Evolutionary conservation across 2,888 invertebrate species (phyloP).

Genomic region (Plemyria rubiginata): DNA sequence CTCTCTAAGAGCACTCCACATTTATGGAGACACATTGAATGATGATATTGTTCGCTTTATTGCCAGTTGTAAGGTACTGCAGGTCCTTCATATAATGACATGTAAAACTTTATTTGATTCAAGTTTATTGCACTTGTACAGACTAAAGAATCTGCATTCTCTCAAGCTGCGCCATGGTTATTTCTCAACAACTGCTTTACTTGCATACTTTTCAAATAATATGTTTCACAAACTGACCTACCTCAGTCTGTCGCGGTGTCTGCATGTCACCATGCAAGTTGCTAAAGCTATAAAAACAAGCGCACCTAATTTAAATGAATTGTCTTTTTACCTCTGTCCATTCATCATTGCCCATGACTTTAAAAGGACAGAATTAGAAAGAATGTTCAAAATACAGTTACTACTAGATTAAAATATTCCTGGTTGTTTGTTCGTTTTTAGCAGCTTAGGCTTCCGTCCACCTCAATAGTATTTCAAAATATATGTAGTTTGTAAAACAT

Average conservation of each 20-base stretch:
- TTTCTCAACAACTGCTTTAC: slow-evolving; percentile 78
- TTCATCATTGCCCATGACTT: slow-evolving; percentile 78
- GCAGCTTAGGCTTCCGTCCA: slow-evolving; percentile 49
- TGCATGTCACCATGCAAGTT: slow-evolving; percentile 79
- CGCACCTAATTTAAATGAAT: slow-evolving; percentile 78
- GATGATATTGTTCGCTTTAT: slow-evolving; percentile 78
- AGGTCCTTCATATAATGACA: slow-evolving; percentile 80
- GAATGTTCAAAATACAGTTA: slow-evolving; percentile 80
- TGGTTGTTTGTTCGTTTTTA: slow-evolving; percentile 13
- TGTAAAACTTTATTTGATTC: slow-evolving; percentile 83
- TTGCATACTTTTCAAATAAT: slow-evolving; percentile 79
- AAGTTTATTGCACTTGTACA: slow-evolving; percentile 75
- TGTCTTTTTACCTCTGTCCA: slow-evolving; percentile 81
- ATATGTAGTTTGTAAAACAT: slow-evolving; percentile 14
- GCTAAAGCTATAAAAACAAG: slow-evolving; percentile 77
- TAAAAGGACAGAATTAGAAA: slow-evolving; percentile 75
- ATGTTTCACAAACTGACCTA: slow-evolving; percentile 77
- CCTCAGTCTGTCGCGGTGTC: slow-evolving; percentile 77
- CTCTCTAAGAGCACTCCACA: slow-evolving; percentile 72
- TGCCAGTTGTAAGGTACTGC: slow-evolving; percentile 72
- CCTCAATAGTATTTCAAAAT: slow-evolving; percentile 30
- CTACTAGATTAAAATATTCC: slow-evolving; percentile 68
- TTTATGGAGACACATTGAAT: slow-evolving; percentile 81
- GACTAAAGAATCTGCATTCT: slow-evolving; percentile 75
- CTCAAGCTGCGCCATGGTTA: slow-evolving; percentile 81